phyloP scores from a whole-genome alignment of 1,140 invertebrate species.

The Aradophagus sp. region DNA sequence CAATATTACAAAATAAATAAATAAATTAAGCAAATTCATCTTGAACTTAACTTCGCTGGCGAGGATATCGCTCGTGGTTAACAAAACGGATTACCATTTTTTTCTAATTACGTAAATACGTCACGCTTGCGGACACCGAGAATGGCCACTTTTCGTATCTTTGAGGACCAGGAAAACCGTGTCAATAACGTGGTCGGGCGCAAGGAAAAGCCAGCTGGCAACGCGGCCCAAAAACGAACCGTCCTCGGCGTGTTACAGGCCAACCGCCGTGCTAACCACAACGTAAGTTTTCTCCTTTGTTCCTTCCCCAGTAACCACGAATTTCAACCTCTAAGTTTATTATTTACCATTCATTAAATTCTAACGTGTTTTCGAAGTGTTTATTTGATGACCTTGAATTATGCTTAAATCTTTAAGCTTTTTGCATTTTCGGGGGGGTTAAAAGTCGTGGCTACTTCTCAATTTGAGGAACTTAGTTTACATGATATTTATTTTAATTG shows the following conservation, averaged over 20 bases:
- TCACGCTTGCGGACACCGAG: conserved; percentile 40
- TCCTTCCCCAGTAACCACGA: too few relatives aligned
- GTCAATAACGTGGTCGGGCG: conserved; percentile 56
- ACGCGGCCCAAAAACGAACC: conserved; percentile 76
- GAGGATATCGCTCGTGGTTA: background rate
- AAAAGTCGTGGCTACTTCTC: too few relatives aligned
- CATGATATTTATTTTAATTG: too few relatives aligned
- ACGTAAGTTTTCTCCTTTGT: too few relatives aligned
- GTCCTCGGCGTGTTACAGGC: conserved; percentile 75
- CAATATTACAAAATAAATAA: background rate
- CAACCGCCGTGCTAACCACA: conserved; percentile 51
- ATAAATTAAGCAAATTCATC: background rate
- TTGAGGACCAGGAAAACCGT: conserved; percentile 81
- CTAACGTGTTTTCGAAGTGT: too few relatives aligned
- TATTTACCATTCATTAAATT: too few relatives aligned
- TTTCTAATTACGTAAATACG: conserved; percentile 6
- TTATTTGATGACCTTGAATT: too few relatives aligned
- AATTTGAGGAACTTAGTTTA: too few relatives aligned
- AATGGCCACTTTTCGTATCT: conserved; percentile 80
- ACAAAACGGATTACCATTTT: background rate
- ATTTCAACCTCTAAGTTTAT: too few relatives aligned
- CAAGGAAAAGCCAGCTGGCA: conserved; percentile 59
- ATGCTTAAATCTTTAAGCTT: too few relatives aligned
- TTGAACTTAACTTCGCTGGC: too few relatives aligned
- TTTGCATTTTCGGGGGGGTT: too few relatives aligned